Conservation (phyloP, 2,888 invertebrate genomes). For the Lepidonotus clava region DNA sequence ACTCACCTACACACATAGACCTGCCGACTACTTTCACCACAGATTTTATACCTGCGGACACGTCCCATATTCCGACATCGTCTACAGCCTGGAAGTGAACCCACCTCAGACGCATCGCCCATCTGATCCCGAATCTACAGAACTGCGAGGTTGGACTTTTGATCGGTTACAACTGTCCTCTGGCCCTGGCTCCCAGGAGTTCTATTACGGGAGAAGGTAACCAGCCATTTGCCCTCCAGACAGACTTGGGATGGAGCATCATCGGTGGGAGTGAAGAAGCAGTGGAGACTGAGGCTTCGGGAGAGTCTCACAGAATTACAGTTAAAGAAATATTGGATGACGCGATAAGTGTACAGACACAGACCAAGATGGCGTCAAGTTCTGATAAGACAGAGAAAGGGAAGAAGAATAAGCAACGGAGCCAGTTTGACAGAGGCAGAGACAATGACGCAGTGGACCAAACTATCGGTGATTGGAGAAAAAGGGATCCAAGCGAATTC, state of each 20-base stretch:
- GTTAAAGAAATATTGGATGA: too few species aligned
- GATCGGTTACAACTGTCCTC: conserved; percentile 66
- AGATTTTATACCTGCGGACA: conserved; percentile 62
- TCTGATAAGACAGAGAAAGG: too few species aligned
- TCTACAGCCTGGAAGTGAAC: conserved; percentile 63
- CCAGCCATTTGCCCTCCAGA: conserved; percentile 62
- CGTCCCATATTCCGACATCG: conserved; percentile 65
- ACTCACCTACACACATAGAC: conserved; percentile 46
- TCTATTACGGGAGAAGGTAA: conserved; percentile 53
- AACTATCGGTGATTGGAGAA: too few species aligned
- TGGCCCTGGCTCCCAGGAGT: conserved; percentile 62
- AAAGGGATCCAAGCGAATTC: too few species aligned
- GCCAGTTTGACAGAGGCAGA: too few species aligned
- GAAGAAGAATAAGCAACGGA: too few species aligned
- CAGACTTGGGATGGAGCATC: conserved; percentile 61
- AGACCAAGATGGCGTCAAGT: too few species aligned
- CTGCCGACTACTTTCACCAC: conserved; percentile 64
- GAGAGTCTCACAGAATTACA: too few species aligned
- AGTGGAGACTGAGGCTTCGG: too few species aligned
- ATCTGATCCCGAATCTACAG: conserved; percentile 56
- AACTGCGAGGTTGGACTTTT: conserved; percentile 63
- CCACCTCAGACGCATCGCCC: conserved; percentile 60
- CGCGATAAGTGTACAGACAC: too few species aligned
- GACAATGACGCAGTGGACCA: too few species aligned
- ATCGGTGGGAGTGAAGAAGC: too few species aligned